phyloP scores from a whole-genome alignment of 2,888 invertebrate species.

The Alentia gelatinosa region DNA sequence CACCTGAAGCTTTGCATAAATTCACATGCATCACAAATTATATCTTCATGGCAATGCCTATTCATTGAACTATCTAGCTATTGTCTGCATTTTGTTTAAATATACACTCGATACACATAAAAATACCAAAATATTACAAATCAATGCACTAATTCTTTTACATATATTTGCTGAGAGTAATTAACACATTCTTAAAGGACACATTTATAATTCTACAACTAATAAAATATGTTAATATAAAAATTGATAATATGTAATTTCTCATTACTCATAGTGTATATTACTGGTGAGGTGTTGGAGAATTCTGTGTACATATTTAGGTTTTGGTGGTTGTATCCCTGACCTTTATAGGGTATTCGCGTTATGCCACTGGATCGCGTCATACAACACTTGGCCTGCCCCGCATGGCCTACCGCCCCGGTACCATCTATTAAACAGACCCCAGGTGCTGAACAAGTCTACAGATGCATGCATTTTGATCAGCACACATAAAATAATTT shows the following conservation, averaged over 20 bases:
- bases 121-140: neutral
- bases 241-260: neutral
- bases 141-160: too few species aligned
- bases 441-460: neutral
- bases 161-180: too few species aligned
- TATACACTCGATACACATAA: too few species aligned
- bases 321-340: conserved; percentile 16
- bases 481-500: neutral
- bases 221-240: neutral
- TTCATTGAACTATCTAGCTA: too few species aligned
- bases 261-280: neutral
- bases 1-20: too few species aligned
- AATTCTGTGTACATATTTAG: neutral
- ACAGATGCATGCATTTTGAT: conserved; percentile 12
- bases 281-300: neutral
- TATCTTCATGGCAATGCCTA: too few species aligned
- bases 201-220: neutral
- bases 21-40: too few species aligned
- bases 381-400: conserved; percentile 33
- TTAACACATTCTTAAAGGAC: too few species aligned
- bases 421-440: conserved; percentile 9
- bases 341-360: conserved; percentile 17
- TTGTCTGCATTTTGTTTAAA: too few species aligned
- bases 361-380: conserved; percentile 28
- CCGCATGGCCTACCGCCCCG: conserved; percentile 31